Evolutionary conservation across 2,113 vertebrate genomes (phyloP).

Genomic region (Turdus rufiventris): DNA sequence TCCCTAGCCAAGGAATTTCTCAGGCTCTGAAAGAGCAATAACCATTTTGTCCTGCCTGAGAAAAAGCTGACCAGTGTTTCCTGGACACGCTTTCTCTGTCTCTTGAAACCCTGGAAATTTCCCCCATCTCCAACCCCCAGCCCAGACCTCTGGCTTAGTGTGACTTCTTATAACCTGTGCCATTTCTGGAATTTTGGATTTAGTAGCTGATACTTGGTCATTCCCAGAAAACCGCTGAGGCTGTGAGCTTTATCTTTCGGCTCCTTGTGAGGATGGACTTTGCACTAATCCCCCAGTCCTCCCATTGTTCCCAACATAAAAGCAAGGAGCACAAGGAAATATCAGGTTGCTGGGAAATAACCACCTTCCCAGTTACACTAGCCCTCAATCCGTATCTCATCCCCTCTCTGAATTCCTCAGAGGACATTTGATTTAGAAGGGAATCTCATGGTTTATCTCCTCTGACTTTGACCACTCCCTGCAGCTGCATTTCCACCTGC

Average conservation of each 20-base stretch:
- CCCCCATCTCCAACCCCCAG: neutral
- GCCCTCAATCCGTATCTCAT: neutral
- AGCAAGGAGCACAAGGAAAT: neutral
- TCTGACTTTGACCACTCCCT: neutral
- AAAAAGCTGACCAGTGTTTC: neutral
- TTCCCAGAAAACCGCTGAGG: neutral
- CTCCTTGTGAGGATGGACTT: neutral
- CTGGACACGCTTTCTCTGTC: neutral
- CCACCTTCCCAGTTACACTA: neutral
- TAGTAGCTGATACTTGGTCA: neutral
- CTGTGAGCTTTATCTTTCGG: neutral
- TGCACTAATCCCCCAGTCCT: neutral
- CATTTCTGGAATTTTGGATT: neutral
- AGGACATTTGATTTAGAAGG: neutral
- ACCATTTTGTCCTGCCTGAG: neutral
- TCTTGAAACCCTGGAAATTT: neutral
- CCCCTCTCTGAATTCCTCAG: neutral
- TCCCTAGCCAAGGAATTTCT: neutral
- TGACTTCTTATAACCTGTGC: neutral
- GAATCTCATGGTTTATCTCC: neutral
- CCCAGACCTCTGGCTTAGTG: neutral
- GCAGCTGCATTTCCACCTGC: conserved; percentile 14
- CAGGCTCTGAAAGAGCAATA: neutral
- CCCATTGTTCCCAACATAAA: neutral
- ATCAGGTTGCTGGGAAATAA: neutral